Evolutionary conservation across 1,140 invertebrate species (phyloP), one percentile per base, ranked within the genome.

Genomic region (Caenorhabditis briggsae): DNA sequence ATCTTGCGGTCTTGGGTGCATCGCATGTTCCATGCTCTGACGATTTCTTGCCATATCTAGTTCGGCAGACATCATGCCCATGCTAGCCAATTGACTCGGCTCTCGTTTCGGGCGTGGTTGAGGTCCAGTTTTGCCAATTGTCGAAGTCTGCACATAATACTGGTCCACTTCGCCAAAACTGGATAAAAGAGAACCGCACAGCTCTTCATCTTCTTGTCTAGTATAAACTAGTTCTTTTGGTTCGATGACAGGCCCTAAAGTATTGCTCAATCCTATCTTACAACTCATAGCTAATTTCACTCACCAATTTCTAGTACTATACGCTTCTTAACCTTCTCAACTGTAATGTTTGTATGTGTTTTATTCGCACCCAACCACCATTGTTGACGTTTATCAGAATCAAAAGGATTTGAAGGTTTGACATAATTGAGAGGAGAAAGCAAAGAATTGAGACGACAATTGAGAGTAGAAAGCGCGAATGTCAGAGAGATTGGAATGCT

Each of bases 51-150:
- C 70, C 11, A 78, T 50, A 14, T 78, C 70, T 12, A 78, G 70
- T 50, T 78, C 70, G 9, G 70, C 46, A 5, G 70, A 78, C 70
- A 78, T 78, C 46, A 78, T 48, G 20, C 23, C 70, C 70, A 78
- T 78, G 50, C 70, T 78, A 50, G 70, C 41, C 12, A 78, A 20
- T 33, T 78, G 70, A 50, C 41, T 78, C 11, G 70, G 70, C 46
- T 78, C 70, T n/a, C n/a, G 70, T n/a, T 50, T 78, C 18, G 70
- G 70, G n/a, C 70, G 70, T 14, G 70, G 70, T n/a, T 78, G 70
- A 20, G 46, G 7, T 11, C 70, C 20, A 50, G 70, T 78, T 78
- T 41, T 78, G 23, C 70, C 70, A 50, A 78, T 78, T 23, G 70
- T 78, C 12, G 70, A 78, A 11, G 70, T 78, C 14, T 50, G 9